Evolutionary conservation across 2,888 invertebrate species (phyloP), one percentile per base, ranked within the genome.

Genomic region (Pimpla rufipes): DNA sequence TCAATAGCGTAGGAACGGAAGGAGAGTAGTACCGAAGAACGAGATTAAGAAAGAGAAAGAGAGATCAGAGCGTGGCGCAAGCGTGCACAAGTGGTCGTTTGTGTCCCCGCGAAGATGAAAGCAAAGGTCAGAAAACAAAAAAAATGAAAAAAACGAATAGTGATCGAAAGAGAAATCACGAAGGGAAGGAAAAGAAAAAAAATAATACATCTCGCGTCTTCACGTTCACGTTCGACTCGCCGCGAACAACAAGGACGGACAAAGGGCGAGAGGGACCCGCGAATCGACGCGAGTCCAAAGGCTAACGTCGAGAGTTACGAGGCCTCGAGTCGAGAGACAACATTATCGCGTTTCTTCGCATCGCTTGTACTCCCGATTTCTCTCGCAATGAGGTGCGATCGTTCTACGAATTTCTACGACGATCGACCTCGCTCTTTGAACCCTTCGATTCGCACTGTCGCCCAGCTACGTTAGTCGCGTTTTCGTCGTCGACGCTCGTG

Each of bases 371-470:
- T 23, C 67, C 16, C 18, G 40, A 59, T 57, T 57, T 59, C n/a
- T 59, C 23, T 40, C 23, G 35, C n/a, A 52, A n/a, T 52, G 52
- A 16, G 16, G 16, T 42, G n/a, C 23, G 66, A 66, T 55, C 64
- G 29, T 67, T 76, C 35, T 77, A 86, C 67, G 77, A 83, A 83
- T 83, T 83, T 82, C 84, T 85, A 68, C 84, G 76, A 79, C 83
- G 75, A 52, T 83, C 85, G 70, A 79, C 80, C 23, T 86, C 81
- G 85, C 77, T 81, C 85, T 86, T 87, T 18, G 83, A 59, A 85
- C 47, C 77, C 74, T 70, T 74, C 21, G 74, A 59, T 80, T 85
- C 68, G 81, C 81, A 84, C 40, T 66, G 75, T 79, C 85, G 85
- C 74, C 55, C 29, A 57, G 64, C 23, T 50, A 73, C 64, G 47